Percentiles rank a stretch among this genome's conserved stretches.
These are phyloP conservation scores for Hemithea aestivaria DNA, from an alignment of 2,888 invertebrate genomes.

Conservation along the genomic window DNA sequence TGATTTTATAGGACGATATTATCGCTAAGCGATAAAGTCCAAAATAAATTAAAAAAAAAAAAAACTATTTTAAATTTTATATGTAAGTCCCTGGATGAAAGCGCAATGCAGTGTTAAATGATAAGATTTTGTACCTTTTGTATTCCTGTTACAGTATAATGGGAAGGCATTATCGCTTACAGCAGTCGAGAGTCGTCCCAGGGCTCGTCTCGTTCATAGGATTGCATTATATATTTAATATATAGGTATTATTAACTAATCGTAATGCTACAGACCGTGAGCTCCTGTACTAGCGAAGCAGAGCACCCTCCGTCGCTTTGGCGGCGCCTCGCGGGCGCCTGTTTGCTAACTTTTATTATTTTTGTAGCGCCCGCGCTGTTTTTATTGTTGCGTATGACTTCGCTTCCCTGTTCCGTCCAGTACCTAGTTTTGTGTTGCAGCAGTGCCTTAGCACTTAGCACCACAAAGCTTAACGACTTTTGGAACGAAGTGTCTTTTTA, in stretches of 20 bases:
- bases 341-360: slow-evolving; percentile 68
- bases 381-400: slow-evolving; percentile 58
- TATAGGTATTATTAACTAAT: not conserved
- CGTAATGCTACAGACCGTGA: slow-evolving; percentile 2
- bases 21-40: no score
- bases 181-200: no score
- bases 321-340: slow-evolving; percentile 57
- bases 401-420: slow-evolving; percentile 40
- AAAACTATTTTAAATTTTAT: no score
- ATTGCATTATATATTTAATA: not conserved
- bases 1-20: no score
- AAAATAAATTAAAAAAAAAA: no score
- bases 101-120: no score
- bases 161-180: no score
- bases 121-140: no score
- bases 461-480: slow-evolving; percentile 24
- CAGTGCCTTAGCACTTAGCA: slow-evolving; percentile 23
- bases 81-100: no score
- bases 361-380: slow-evolving; percentile 59
- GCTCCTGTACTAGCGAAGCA: slow-evolving; percentile 25
- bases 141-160: no score
- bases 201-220: no score
- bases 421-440: slow-evolving; percentile 29
- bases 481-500: slow-evolving; percentile 12
- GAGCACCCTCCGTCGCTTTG: slow-evolving; percentile 22